A percentile compares a stretch with the other conserved stretches of the same genome.
phyloP scores from a whole-genome alignment of 1,140 invertebrate genomes.

The Platyscapa corneri region DNA sequence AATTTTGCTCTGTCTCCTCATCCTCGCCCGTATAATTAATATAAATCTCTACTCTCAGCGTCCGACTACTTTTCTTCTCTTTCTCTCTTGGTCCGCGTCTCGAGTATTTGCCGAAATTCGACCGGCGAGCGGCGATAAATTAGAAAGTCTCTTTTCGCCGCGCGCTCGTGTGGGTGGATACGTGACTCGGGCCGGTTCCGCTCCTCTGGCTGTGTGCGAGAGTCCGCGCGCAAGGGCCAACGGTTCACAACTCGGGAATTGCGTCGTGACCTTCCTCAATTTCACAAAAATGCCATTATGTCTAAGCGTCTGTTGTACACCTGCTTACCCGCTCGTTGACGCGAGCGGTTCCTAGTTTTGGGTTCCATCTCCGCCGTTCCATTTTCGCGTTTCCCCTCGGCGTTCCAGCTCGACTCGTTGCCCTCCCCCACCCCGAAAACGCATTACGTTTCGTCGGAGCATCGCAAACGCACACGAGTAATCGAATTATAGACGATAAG shows the following conservation, averaged over 20 bases:
- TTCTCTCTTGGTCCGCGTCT: no score
- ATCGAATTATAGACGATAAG: no score
- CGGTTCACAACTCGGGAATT: conserved; percentile 10
- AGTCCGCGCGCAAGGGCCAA: background rate
- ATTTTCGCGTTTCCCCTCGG: no score
- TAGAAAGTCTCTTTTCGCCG: conserved; percentile 6
- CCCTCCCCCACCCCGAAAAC: no score
- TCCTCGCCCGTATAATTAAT: conserved; percentile 36
- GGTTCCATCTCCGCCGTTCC: no score
- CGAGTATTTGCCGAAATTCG: conserved; percentile 20
- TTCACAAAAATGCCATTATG: conserved; percentile 33
- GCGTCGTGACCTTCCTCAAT: conserved; percentile 45
- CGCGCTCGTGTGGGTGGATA: background rate
- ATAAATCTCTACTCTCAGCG: conserved; percentile 15
- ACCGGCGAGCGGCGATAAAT: background rate
- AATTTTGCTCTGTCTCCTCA: background rate
- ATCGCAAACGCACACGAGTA: no score
- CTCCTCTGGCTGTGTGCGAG: background rate
- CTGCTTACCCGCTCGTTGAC: background rate
- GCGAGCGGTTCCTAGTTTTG: no score
- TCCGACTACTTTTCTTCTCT: background rate
- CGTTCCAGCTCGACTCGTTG: no score
- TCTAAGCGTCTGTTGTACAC: background rate
- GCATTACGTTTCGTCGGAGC: no score
- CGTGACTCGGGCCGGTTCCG: background rate